Evolutionary conservation across 2,113 vertebrate genomes (phyloP).

Genomic region (Sturnira hondurensis): DNA sequence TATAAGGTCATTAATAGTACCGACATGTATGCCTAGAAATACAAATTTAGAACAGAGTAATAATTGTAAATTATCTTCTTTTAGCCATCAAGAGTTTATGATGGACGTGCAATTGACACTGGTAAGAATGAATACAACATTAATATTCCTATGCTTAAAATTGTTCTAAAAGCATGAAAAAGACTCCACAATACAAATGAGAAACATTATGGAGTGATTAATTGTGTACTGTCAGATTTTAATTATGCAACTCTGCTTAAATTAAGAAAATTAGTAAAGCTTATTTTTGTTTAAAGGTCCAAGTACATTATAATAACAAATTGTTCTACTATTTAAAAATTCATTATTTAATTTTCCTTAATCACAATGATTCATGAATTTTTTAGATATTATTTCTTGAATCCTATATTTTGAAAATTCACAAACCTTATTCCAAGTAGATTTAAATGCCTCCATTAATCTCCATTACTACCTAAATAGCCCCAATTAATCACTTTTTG

Average conservation of each 20-base stretch:
- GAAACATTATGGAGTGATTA: background rate
- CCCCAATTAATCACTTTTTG: slow-evolving; percentile 24
- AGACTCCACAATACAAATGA: background rate
- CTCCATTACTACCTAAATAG: background rate
- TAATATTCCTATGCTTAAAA: background rate
- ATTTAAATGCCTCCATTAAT: background rate
- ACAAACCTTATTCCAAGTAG: background rate
- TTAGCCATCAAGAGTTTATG: slow-evolving; percentile 27
- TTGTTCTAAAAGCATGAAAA: background rate
- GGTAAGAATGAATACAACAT: slow-evolving; percentile 27
- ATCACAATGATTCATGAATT: background rate
- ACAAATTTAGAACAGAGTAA: background rate
- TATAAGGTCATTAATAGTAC: background rate
- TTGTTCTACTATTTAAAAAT: background rate
- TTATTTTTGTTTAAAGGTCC: background rate
- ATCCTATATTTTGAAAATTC: background rate
- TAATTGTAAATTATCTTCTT: slow-evolving; percentile 23
- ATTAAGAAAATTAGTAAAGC: background rate
- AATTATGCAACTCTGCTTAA: background rate
- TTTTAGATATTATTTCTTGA: background rate
- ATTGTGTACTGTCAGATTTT: background rate
- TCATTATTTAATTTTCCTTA: slow-evolving; percentile 15
- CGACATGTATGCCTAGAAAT: background rate
- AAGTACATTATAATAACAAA: background rate
- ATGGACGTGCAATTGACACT: background rate